A percentile compares a stretch with the other conserved stretches of the same genome.
These are phyloP conservation scores for Borostomias antarcticus DNA, from an alignment of 2,797 vertebrate species.

Conservation along the genomic window DNA sequence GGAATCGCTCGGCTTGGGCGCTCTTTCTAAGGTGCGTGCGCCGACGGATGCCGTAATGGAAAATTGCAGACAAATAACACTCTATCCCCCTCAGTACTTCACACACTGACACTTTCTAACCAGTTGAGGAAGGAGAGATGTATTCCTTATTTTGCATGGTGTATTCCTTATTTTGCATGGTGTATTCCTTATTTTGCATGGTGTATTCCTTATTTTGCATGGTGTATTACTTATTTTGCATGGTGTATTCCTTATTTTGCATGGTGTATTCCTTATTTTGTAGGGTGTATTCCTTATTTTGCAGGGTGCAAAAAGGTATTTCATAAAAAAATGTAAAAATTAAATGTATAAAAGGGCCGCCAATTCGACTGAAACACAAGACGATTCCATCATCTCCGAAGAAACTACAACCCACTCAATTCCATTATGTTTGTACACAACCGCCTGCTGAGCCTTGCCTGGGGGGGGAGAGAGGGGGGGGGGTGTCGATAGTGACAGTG, in stretches of 20 bases:
- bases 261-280: no score
- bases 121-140: conserved; percentile 5
- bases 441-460: conserved; percentile 31
- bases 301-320: no score
- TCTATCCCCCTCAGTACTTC: conserved; percentile 19
- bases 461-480: no score
- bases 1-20: conserved; percentile 45
- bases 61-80: conserved; percentile 44
- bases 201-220: no score
- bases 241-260: no score
- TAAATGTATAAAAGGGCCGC: no score
- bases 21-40: conserved; percentile 43
- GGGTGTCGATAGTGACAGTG: conserved; percentile 31
- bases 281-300: no score
- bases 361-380: no score
- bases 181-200: no score
- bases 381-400: conserved; percentile 26
- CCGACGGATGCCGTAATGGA: conserved; percentile 51
- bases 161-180: no score
- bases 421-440: conserved; percentile 40
- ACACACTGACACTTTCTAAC: conserved; percentile 31
- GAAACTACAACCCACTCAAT: conserved; percentile 24
- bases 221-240: no score
- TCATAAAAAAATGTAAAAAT: no score
- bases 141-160: conserved; percentile 10